These are phyloP conservation scores for Bradypodion pumilum DNA, from an alignment of 2,797 vertebrate genomes.

Conservation along the genomic window DNA sequence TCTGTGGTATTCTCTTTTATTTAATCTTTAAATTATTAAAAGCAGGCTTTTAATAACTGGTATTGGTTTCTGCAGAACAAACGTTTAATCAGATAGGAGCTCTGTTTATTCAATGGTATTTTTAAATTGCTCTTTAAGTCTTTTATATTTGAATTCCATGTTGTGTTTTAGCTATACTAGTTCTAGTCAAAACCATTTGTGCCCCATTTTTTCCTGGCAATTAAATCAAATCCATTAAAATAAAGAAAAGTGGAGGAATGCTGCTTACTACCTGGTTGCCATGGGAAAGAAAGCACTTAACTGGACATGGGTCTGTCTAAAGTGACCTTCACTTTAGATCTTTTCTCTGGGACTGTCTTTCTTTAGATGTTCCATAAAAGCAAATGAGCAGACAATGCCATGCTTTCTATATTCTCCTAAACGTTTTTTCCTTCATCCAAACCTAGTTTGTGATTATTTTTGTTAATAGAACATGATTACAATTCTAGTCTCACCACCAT, in stretches of 20 bases:
- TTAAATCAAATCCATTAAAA: too few species aligned
- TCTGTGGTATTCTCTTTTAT: too few species aligned
- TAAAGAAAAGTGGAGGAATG: background rate
- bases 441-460: background rate
- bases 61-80: background rate
- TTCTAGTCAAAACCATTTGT: background rate
- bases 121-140: background rate
- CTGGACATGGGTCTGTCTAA: background rate
- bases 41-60: background rate
- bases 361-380: background rate
- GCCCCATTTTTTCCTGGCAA: too few species aligned
- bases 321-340: background rate
- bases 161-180: background rate
- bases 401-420: too few species aligned
- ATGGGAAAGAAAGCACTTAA: background rate
- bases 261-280: background rate
- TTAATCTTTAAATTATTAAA: too few species aligned
- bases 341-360: background rate
- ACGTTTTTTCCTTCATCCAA: too few species aligned
- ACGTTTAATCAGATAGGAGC: background rate
- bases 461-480: background rate
- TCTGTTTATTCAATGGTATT: background rate
- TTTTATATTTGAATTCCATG: background rate
- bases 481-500: background rate
- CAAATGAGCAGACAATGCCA: too few species aligned